Evolutionary conservation across 2,113 vertebrate species (phyloP).

Genomic region (Neoarius graeffei): DNA sequence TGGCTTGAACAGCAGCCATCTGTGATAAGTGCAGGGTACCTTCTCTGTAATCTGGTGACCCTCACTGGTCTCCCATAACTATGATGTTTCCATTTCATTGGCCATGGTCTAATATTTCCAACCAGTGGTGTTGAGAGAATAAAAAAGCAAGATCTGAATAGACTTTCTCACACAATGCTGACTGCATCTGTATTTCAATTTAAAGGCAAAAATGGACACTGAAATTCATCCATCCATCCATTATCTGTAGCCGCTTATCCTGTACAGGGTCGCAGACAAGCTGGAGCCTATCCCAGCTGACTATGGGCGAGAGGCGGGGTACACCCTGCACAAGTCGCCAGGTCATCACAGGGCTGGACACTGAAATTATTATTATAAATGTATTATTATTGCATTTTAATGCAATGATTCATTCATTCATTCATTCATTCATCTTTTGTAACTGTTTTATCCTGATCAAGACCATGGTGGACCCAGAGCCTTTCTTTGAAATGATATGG

Average conservation of each 20-base stretch:
- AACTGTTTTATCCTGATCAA: neutral
- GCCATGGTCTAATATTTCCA: constrained; percentile 49
- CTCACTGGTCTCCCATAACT: constrained; percentile 15
- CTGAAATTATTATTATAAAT: no score
- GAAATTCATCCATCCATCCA: neutral
- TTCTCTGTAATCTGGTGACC: constrained; percentile 47
- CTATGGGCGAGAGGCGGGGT: no score
- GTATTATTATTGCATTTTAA: no score
- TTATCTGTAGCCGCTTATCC: neutral
- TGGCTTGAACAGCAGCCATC: constrained; percentile 49
- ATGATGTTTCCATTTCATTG: constrained; percentile 54
- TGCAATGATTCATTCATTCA: no score
- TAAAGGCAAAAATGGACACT: neutral
- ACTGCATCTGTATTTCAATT: constrained; percentile 44
- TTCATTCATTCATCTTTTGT: neutral
- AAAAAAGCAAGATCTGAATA: neutral
- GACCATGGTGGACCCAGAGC: neutral
- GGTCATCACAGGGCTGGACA: no score
- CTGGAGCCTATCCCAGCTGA: no score
- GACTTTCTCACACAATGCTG: constrained; percentile 43
- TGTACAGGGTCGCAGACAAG: no score
- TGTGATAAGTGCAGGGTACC: constrained; percentile 53
- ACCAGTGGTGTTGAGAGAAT: constrained; percentile 21
- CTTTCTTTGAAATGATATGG: neutral
- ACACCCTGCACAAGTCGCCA: no score